Base-by-base conservation (phyloP, 2,797 vertebrate species). In the Chloroceryle inda region DNA sequence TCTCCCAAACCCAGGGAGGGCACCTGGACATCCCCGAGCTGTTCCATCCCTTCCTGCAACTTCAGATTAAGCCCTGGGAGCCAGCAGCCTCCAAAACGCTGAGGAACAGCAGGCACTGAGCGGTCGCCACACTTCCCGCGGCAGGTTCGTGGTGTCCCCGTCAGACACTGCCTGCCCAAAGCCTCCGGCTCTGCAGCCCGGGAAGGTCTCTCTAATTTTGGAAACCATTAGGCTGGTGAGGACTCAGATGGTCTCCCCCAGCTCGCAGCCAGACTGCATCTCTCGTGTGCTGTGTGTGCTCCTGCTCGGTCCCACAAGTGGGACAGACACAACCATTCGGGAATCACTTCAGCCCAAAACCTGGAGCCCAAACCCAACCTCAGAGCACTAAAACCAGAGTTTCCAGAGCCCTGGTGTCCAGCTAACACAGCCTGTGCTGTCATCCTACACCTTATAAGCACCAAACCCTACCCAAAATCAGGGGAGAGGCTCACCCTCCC, bases 121-220 rank as follows among this genome's bases (percentile, higher is more conserved):
- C 15, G n/a, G 14, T 9, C 8, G 1, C 10, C 53, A 19, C 0
- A 0, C 45, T 64, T 58, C 42, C 68, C 11, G 2, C 7, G 7
- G 26, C 31, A 18, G 45, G 24, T 40, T 42, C 67, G 19, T 8
- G 40, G 8, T 40, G 47, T 47, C 42, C 63, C 49, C 2, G 1
- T 27, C 56, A 61, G 74, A 11, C 61, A 37, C 12, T 1, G 0
- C 26, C 56, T n/a, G n/a, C 42, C 75, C 81, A 62, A 66, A 81
- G 24, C 17, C 55, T 56, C 52, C 85, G 29, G 44, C 3, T 3
- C 67, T 52, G 52, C 71, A 44, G 64, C 37, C 44, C 1, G 0
- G 47, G 56, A 71, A 90, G 23, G 52, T 45, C 24, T 69, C 3
- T 40, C 24, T 64, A 24, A 67, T 49, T 88, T 45, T 83, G 79